A percentile compares a stretch with the other conserved stretches of the same genome.
Conservation (phyloP, 2,888 invertebrate genomes). For the Dynastes hyllus region DNA sequence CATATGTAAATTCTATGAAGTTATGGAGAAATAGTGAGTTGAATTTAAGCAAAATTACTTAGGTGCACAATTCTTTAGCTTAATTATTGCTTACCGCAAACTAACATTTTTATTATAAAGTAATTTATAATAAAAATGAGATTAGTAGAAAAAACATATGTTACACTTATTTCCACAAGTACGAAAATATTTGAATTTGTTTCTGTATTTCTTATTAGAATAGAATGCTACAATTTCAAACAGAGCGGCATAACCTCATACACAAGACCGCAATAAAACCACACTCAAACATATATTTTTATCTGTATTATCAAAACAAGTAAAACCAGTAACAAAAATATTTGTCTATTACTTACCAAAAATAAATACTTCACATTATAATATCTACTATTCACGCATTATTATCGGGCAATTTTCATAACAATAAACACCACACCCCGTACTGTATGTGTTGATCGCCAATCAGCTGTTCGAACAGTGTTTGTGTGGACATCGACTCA, state of each 20-base stretch:
- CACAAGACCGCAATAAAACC: not conserved
- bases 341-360: slow-evolving; percentile 22
- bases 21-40: not conserved
- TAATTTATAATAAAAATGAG: not conserved
- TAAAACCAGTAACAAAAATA: slow-evolving; percentile 4
- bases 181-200: not conserved
- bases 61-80: not conserved
- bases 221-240: slow-evolving; percentile 5
- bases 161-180: not conserved
- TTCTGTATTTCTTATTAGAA: not conserved
- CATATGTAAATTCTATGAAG: not conserved
- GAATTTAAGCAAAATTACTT: not conserved
- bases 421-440: slow-evolving; percentile 44
- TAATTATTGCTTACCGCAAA: not conserved
- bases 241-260: slow-evolving; percentile 9
- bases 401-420: slow-evolving; percentile 26
- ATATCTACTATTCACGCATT: not conserved
- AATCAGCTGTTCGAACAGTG: slow-evolving; percentile 40
- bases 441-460: slow-evolving; percentile 13
- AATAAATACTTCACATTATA: slow-evolving; percentile 29
- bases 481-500: not conserved
- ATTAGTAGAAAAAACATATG: not conserved
- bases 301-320: slow-evolving; percentile 1
- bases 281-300: not conserved
- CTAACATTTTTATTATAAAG: not conserved